Base-by-base conservation (phyloP, 2,888 invertebrate species). In the Strigamia crassipes region DNA sequence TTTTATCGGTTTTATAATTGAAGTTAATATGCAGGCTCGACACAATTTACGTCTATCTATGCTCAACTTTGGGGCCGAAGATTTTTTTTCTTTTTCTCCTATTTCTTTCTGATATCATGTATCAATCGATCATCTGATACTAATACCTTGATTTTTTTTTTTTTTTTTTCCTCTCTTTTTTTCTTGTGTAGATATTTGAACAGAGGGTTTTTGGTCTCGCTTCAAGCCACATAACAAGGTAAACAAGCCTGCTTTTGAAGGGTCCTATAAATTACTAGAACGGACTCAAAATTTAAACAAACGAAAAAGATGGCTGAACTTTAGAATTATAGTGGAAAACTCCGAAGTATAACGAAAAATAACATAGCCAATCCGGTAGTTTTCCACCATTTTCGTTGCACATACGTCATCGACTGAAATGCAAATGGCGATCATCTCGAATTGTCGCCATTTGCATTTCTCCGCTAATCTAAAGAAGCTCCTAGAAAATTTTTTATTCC, bases 1-100 rank as follows among this genome's bases (percentile, higher is more conserved):
- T 66, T 66, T 66, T 66, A 66, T 66, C 66, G 66, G 66, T 66
- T 66, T 66, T 66, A 66, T 66, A 66, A 66, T 66, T 66, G 66
- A 66, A 66, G 66, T 27, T 66, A 66, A 66, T 66, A 66, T 66
- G 66, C 66, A 31, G 66, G 66, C 66, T 66, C 27, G 27, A 66
- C 10, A 66, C 66, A 66, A 66, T 66, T 66, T 66, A 66, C 66
- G 66, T 66, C 27, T 66, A 61, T 23, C 61, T 23, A 61, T 23
- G 27, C 66, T 66, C 21, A 66, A 27, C 66, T 66, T 10, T 66
- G 15, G 66, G 66, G 27, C 6, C 23, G 27, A 23, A 31, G 27
- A 23, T 27, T 51, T n/a, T 46, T 4, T 5, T 34, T 34, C 34
- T 46, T 51, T 18, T 1, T n/a, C 27, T 66, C 1, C 27, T 31